These are phyloP conservation scores for Neomorphus geoffroyi DNA, from an alignment of 2,797 vertebrate species.

Conservation along the genomic window DNA sequence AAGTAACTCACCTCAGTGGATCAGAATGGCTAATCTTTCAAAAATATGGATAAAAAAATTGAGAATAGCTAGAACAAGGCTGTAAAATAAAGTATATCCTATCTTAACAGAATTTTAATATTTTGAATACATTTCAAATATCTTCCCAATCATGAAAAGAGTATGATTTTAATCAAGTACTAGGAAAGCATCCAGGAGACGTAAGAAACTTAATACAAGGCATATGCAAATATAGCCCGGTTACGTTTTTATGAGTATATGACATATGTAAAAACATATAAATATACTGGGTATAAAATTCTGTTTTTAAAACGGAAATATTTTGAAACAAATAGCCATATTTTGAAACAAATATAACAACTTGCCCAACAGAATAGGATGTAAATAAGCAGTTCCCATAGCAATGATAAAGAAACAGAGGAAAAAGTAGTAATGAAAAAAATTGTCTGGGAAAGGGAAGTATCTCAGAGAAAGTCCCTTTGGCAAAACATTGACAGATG, in stretches of 20 bases:
- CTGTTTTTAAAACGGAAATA: neutral
- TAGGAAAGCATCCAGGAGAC: neutral
- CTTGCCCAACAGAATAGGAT: neutral
- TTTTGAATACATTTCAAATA: neutral
- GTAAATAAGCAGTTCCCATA: neutral
- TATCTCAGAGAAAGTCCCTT: neutral
- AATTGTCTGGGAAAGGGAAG: neutral
- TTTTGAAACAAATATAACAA: constrained; percentile 5
- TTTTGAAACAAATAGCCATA: constrained; percentile 2
- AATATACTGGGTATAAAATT: neutral
- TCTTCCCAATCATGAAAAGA: neutral
- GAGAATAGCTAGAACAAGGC: neutral
- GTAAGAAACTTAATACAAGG: neutral
- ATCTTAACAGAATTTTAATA: neutral
- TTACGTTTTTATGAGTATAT: neutral
- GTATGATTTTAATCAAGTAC: neutral
- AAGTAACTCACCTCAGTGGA: neutral
- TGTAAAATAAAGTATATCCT: neutral
- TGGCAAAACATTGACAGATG: constrained; percentile 16
- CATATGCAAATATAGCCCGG: neutral
- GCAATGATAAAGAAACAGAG: neutral
- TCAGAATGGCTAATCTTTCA: constrained; percentile 26
- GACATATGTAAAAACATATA: neutral
- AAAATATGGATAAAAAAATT: constrained; percentile 18
- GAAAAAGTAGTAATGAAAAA: neutral